Evolutionary conservation across 2,797 vertebrate genomes (phyloP), one percentile per base, ranked within the genome.

Genomic region (Kryptolebias ocellatus): DNA sequence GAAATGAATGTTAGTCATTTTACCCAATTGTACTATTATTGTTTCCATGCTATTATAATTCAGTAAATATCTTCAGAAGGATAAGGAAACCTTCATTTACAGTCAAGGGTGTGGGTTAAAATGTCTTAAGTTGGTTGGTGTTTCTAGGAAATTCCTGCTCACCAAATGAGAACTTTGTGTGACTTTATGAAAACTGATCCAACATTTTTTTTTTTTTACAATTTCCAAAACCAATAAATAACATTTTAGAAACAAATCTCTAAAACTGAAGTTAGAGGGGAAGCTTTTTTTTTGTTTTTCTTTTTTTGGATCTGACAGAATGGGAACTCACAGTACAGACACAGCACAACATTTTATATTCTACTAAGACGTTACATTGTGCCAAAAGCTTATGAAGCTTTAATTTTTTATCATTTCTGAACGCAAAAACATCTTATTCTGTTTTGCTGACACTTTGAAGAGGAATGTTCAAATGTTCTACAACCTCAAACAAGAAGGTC

Each of bases 401-500:
- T 5, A 39, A 4, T 5, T 29, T 44, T 31, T 15, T 46, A 12
- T 6, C 5, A 39, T 63, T 39, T 66, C 12, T 59, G 37, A 60
- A 72, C 17, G 17, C 11, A 51, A 24, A 24, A 24, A 50, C 51
- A 42, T 70, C 7, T 31, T 0, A 49, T 34, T 16, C 37, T 11
- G 51, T 29, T 37, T 20, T 53, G 11, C 2, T 34, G 24, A 66
- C 10, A 42, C 50, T 67, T 61, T 27, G 10, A 66, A 56, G n/a
- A 54, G 27, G 29, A 58, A 8, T 39, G 24, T 60, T 44, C 3
- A 54, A 68, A 44, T 44, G 4, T 46, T 74, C 53, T 31, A 46
- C 58, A 45, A 52, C 64, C 59, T 59, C 6, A 42, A 16, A 18
- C 28, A 71, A 42, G 17, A 69, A 69, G 16, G 47, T 51, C 58